Evolutionary conservation across 1,140 invertebrate genomes (phyloP).

Genomic region (Phortica variegata): DNA sequence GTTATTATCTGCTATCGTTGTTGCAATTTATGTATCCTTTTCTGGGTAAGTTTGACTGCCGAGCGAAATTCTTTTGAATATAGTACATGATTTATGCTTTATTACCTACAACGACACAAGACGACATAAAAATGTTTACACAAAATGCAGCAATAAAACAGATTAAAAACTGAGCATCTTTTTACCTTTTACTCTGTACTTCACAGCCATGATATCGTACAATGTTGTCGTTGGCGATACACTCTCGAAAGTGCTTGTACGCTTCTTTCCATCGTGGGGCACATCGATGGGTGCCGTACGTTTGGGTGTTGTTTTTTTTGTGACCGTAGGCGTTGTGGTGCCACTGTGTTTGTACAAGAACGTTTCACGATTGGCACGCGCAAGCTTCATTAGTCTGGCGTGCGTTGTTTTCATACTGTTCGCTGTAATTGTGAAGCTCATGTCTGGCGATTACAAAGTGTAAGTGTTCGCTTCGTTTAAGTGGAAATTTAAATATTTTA

Average conservation of each 20-base stretch:
- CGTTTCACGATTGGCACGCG: slow-evolving; percentile 76
- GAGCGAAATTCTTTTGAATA: too few species aligned
- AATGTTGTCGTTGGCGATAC: slow-evolving; percentile 90
- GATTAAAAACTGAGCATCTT: too few species aligned
- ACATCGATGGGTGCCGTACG: slow-evolving; percentile 63
- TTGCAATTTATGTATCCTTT: slow-evolving; percentile 86
- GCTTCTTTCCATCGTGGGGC: slow-evolving; percentile 60
- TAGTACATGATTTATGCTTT: too few species aligned
- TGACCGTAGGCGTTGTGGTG: slow-evolving; percentile 73
- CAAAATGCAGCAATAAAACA: too few species aligned
- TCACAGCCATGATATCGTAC: slow-evolving; percentile 84
- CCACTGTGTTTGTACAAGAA: slow-evolving; percentile 82
- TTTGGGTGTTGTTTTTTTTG: slow-evolving; percentile 75
- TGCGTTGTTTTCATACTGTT: slow-evolving; percentile 76
- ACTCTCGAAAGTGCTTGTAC: slow-evolving; percentile 77
- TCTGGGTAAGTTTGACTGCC: slow-evolving; percentile 67
- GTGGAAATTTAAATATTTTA: background rate
- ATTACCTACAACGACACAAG: too few species aligned
- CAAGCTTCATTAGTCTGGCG: slow-evolving; percentile 75
- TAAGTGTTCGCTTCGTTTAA: slow-evolving; percentile 29
- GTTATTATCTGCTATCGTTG: slow-evolving; percentile 75
- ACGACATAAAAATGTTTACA: too few species aligned
- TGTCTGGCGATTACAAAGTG: slow-evolving; percentile 64
- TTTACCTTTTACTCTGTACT: slow-evolving; percentile 1
- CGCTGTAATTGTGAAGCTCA: slow-evolving; percentile 61